Evolutionary conservation across 2,888 invertebrate genomes (phyloP).

Genomic region (Hymenopus coronatus): DNA sequence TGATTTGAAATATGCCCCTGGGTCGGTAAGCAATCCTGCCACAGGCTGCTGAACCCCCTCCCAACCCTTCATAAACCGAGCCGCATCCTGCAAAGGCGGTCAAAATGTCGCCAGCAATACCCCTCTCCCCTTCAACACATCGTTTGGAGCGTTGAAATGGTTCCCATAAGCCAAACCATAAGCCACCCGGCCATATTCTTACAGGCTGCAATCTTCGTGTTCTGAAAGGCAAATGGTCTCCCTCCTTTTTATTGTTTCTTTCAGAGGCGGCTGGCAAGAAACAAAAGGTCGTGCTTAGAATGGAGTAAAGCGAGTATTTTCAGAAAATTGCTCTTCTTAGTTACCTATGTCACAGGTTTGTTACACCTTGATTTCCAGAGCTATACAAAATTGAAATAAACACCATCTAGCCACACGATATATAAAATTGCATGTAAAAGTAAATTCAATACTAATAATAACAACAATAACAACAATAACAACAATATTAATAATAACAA

Average conservation of each 20-base stretch:
- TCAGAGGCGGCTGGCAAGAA: constrained; percentile 6
- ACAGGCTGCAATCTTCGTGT: constrained; percentile 31
- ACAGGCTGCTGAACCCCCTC: neutral
- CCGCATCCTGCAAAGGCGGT: constrained; percentile 31
- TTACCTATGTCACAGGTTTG: too few relatives aligned
- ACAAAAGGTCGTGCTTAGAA: neutral
- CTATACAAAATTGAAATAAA: too few relatives aligned
- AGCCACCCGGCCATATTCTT: constrained; percentile 31
- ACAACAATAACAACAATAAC: too few relatives aligned
- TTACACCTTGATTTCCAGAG: too few relatives aligned
- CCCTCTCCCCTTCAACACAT: constrained; percentile 20
- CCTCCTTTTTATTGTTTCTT: neutral
- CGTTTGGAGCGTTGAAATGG: constrained; percentile 25
- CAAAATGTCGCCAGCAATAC: constrained; percentile 29
- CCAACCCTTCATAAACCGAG: constrained; percentile 29
- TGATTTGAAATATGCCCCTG: constrained; percentile 28
- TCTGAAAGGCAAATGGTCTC: constrained; percentile 28
- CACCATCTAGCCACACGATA: too few relatives aligned
- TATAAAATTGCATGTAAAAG: too few relatives aligned
- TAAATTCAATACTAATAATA: too few relatives aligned
- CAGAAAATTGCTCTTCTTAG: neutral
- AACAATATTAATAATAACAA: too few relatives aligned
- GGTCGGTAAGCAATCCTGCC: constrained; percentile 28
- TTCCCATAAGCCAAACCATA: constrained; percentile 33
- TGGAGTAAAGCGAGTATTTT: neutral